Base-by-base conservation (phyloP, 2,797 vertebrate species). In the Podarcis siculus region DNA sequence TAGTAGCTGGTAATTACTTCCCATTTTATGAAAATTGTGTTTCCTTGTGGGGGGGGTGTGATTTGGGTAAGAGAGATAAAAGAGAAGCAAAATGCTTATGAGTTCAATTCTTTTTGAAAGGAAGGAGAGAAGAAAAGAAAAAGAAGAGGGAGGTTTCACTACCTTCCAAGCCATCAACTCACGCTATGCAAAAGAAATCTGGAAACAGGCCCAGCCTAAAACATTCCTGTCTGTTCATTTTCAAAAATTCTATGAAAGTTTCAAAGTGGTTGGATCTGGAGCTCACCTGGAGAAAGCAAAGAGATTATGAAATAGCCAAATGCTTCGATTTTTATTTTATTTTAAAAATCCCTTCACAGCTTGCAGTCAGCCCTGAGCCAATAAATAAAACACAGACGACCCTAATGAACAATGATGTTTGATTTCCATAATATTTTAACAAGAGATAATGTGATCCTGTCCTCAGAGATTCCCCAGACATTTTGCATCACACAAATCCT, bases 21-120 rank as follows among this genome's bases (percentile, higher is more conserved):
- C 95, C 94, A 95, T 95, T 96, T 94, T 96, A 88, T 95, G 95
- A 97, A 96, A 95, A 96, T 94, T 90, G 90, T 87, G 89, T 95
- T 88, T 96, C 96, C 92, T 95, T 93, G 55, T 94, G 96, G 94
- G 95, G 55, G 95, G 96, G 94, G 95, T 88, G 95, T 88, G 95
- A 94, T 95, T 96, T 94, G 93, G 83, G 89, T 85, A 93, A 95
- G 90, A 95, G 92, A 96, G 96, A 96, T 96, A 96, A 97, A 97
- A 97, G 96, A 83, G 87, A 92, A 90, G 82, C 86, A 89, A 83
- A 83, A 91, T 32, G 27, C 13, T 21, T 93, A 96, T 92, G 86
- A 93, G 92, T 92, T 80, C 91, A 91, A 90, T 82, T 91, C 85
- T 92, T 90, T 88, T 42, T 25, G 87, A 87, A 94, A 92, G 92